Conservation (phyloP, 35 echinoderm and acorn worm species). For the Stichopus chloronotus region DNA sequence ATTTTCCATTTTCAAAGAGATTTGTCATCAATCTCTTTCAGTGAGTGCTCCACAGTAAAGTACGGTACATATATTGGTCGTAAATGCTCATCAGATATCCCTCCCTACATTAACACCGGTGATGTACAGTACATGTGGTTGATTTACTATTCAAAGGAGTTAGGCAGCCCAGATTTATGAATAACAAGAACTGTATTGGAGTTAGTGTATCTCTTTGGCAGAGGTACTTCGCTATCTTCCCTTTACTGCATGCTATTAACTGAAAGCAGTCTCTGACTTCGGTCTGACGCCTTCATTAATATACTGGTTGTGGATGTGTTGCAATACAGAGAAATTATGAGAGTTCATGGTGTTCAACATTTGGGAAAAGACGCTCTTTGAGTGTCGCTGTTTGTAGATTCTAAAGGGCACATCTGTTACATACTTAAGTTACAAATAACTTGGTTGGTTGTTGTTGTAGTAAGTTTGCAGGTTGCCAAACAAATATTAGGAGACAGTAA, state of each 20-base stretch:
- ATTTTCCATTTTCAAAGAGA: background rate
- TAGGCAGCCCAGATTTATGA: background rate
- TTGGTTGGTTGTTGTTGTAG: no score
- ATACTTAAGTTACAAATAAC: no score
- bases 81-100: background rate
- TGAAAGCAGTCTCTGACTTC: background rate
- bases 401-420: no score
- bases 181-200: background rate
- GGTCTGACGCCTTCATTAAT: background rate
- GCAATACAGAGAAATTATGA: background rate
- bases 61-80: background rate
- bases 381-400: no score
- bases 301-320: background rate
- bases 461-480: no score
- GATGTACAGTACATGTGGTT: background rate
- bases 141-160: background rate
- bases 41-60: no score
- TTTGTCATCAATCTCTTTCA: background rate
- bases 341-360: no score
- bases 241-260: background rate
- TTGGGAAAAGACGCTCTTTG: no score
- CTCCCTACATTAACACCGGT: background rate
- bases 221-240: background rate
- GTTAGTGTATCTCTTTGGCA: background rate
- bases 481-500: no score